phyloP scores from a whole-genome alignment of 2,888 invertebrate species.

The Lepidocyrtoides sp. region DNA sequence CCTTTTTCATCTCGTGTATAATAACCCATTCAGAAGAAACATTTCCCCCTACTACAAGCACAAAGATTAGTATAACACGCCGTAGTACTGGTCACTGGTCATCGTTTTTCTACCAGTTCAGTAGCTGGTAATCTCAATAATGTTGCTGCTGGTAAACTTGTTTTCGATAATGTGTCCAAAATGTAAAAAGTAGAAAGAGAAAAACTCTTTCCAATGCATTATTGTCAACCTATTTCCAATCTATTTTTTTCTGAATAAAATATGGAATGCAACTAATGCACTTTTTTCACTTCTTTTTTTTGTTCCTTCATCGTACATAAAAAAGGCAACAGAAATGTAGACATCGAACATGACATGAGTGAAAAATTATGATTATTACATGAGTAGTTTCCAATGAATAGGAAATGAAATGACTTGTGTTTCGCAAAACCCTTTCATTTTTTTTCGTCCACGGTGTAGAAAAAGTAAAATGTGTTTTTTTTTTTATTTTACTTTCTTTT shows the following conservation, averaged over 20 bases:
- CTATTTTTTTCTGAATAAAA: conserved; percentile 30
- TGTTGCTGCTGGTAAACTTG: conserved; percentile 9
- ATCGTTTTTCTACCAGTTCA: conserved; percentile 36
- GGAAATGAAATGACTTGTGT: conserved; percentile 35
- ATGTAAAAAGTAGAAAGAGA: conserved; percentile 51
- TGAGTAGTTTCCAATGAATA: conserved; percentile 27
- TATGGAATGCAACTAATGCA: conserved; percentile 60
- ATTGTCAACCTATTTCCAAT: conserved; percentile 51
- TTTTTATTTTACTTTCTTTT: background rate
- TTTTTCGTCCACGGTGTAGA: background rate
- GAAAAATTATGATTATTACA: conserved; percentile 35
- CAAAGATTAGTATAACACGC: background rate
- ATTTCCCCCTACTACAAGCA: conserved; percentile 1
- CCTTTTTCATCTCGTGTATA: conserved; percentile 31
- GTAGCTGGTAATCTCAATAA: background rate
- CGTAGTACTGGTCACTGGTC: conserved; percentile 42
- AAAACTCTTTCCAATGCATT: conserved; percentile 29
- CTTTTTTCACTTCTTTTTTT: conserved; percentile 30
- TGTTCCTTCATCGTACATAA: background rate
- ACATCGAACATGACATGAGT: background rate
- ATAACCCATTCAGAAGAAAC: conserved; percentile 63
- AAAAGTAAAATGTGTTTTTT: background rate
- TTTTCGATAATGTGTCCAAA: conserved; percentile 36
- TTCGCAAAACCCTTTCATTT: conserved; percentile 3
- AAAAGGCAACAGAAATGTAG: background rate